Evolutionary conservation across 1,140 invertebrate species (phyloP).

Genomic region (Cephus cinctus): DNA sequence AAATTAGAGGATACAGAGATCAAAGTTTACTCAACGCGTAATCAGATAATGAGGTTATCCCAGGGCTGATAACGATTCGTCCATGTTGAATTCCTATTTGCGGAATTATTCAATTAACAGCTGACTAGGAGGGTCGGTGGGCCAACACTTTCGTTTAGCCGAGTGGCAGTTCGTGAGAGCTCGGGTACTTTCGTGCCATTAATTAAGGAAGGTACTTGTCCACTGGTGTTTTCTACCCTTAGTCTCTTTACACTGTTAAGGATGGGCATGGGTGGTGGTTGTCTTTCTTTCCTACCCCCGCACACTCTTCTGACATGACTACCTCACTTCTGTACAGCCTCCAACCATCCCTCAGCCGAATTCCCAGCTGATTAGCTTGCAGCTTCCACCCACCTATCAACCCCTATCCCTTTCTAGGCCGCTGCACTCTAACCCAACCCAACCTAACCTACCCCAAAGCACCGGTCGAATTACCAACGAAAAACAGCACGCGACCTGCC

Average conservation of each 20-base stretch:
- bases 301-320: background rate
- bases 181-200: background rate
- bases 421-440: too few relatives aligned
- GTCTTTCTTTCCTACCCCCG: background rate
- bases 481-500: too few relatives aligned
- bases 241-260: background rate
- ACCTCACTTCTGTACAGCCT: background rate
- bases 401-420: background rate
- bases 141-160: background rate
- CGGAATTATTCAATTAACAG: too few relatives aligned
- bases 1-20: background rate
- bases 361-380: background rate
- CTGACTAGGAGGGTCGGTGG: background rate
- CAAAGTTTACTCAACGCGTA: too few relatives aligned
- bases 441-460: too few relatives aligned
- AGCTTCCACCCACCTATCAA: background rate
- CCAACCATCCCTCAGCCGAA: too few relatives aligned
- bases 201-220: background rate
- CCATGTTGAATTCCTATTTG: background rate
- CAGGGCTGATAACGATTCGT: background rate
- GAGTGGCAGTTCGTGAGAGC: background rate
- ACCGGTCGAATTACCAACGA: too few relatives aligned
- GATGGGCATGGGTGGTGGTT: too few relatives aligned
- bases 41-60: too few relatives aligned
- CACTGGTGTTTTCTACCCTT: background rate